Evolutionary conservation across 2,113 vertebrate species (phyloP).

Genomic region (Brachypteracias leptosomus): DNA sequence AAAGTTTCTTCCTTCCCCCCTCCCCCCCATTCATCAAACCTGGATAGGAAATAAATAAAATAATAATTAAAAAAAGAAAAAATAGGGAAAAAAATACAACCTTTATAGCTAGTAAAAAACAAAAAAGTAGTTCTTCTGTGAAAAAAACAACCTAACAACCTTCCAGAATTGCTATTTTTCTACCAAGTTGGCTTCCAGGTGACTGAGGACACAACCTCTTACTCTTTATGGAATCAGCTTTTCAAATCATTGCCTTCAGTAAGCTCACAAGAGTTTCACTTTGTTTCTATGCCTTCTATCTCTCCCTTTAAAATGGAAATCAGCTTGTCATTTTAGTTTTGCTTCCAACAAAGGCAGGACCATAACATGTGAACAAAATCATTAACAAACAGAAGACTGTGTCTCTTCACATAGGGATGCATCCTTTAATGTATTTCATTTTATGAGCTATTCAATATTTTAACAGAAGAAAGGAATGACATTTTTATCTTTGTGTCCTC

Average conservation of each 20-base stretch:
- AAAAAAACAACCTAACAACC: too few species aligned
- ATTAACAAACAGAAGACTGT: neutral
- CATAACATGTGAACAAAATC: neutral
- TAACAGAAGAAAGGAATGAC: neutral
- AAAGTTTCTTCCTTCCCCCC: neutral
- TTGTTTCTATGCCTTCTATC: neutral
- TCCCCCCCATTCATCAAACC: neutral
- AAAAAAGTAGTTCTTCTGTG: neutral
- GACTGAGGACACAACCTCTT: neutral
- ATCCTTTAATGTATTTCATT: neutral
- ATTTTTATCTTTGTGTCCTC: neutral
- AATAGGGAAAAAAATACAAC: neutral
- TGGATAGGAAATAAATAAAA: neutral
- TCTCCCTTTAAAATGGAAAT: constrained; percentile 31
- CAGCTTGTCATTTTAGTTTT: neutral
- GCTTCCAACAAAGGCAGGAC: neutral
- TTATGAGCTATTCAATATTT: neutral
- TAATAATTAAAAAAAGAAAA: neutral
- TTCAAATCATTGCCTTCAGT: neutral
- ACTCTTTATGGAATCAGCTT: neutral
- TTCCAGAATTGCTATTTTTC: neutral
- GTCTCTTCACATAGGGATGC: neutral
- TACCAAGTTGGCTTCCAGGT: neutral
- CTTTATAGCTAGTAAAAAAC: neutral
- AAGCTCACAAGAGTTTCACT: neutral